These are phyloP conservation scores for Aproaerema taeniolella DNA, from an alignment of 2,888 invertebrate genomes.

Conservation along the genomic window DNA sequence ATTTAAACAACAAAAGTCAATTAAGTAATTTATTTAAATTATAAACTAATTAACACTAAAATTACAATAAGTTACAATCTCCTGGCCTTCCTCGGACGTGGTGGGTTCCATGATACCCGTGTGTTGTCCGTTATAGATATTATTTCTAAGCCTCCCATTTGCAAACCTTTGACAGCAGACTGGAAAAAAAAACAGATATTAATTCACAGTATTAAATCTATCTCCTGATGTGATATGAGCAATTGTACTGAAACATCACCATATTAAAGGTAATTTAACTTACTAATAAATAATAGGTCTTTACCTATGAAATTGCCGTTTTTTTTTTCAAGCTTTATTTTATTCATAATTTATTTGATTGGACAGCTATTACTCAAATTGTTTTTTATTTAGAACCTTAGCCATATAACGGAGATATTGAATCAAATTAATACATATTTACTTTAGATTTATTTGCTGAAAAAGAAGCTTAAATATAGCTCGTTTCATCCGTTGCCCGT, in stretches of 20 bases:
- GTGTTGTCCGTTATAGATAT: conserved; percentile 96
- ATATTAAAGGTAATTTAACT: too few relatives aligned
- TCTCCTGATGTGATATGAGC: not conserved
- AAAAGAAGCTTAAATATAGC: too few relatives aligned
- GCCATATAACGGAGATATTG: too few relatives aligned
- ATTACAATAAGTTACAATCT: conserved; percentile 79
- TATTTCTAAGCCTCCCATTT: conserved; percentile 93
- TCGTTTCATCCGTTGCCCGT: too few relatives aligned
- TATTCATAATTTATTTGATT: too few relatives aligned
- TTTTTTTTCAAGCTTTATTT: too few relatives aligned
- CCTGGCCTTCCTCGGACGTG: conserved; percentile 89
- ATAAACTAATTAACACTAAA: conserved; percentile 4
- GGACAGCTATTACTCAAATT: too few relatives aligned
- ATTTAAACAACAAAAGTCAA: conserved; percentile 1
- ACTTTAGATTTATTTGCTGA: too few relatives aligned
- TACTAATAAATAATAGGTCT: too few relatives aligned
- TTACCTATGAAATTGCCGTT: too few relatives aligned
- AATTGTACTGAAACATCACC: not conserved
- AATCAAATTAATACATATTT: too few relatives aligned
- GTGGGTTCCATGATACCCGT: conserved; percentile 88
- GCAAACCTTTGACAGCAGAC: conserved; percentile 95
- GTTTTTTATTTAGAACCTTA: too few relatives aligned
- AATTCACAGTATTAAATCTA: not conserved
- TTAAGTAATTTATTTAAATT: conserved; percentile 4
- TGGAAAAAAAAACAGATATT: conserved; percentile 58